Percentiles rank a stretch among this genome's conserved stretches.
phyloP scores from a whole-genome alignment of 1,140 invertebrate genomes.

The Platyura marginata region DNA sequence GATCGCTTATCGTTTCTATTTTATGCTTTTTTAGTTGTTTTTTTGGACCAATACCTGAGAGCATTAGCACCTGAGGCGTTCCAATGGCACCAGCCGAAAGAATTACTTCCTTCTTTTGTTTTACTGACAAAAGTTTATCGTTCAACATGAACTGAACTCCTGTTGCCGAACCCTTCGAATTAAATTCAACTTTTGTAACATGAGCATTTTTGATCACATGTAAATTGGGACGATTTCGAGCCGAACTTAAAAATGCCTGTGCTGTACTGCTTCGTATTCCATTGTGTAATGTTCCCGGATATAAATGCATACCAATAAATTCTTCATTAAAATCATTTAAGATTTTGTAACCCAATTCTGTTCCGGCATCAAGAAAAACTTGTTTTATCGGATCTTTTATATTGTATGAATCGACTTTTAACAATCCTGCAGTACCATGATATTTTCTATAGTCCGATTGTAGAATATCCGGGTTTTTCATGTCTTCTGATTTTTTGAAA shows the following conservation, averaged over 20 bases:
- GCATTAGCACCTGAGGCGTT: constrained; percentile 60
- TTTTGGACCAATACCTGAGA: constrained; percentile 62
- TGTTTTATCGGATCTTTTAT: constrained; percentile 35
- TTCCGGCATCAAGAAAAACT: constrained; percentile 43
- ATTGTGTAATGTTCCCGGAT: constrained; percentile 46
- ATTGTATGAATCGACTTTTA: constrained; percentile 38
- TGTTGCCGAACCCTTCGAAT: constrained; percentile 24
- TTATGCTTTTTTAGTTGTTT: constrained; percentile 37
- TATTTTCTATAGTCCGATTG: constrained; percentile 41
- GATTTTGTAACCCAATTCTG: constrained; percentile 48
- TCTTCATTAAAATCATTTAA: constrained; percentile 43
- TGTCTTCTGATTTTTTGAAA: constrained; percentile 63
- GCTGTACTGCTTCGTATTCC: constrained; percentile 53
- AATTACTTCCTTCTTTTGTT: constrained; percentile 58
- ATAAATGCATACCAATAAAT: constrained; percentile 39
- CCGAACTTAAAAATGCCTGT: constrained; percentile 67
- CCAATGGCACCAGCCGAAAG: constrained; percentile 51
- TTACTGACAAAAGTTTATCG: constrained; percentile 33
- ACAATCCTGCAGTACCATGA: constrained; percentile 46
- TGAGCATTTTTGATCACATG: constrained; percentile 60
- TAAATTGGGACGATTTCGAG: constrained; percentile 44
- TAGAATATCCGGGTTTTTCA: constrained; percentile 28
- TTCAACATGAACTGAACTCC: constrained; percentile 33
- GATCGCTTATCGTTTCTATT: constrained; percentile 36
- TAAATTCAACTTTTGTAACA: constrained; percentile 48